Percentiles rank a stretch among this genome's conserved stretches.
phyloP scores from a whole-genome alignment of 1,140 invertebrate species.

The Zaprionus gabonicus region DNA sequence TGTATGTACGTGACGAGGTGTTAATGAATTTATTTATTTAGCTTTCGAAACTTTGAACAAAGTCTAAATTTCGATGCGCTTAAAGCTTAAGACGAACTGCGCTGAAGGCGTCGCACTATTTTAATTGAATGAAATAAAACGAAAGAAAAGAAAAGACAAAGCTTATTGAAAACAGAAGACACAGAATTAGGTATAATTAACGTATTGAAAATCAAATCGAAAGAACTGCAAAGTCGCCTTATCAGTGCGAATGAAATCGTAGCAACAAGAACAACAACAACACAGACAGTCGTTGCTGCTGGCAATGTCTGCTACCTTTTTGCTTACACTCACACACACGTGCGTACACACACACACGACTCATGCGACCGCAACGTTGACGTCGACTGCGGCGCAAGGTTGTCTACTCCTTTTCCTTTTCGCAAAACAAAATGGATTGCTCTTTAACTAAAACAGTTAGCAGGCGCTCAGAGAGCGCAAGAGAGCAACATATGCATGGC shows the following conservation, averaged over 20 bases:
- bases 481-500: slow-evolving; percentile 17
- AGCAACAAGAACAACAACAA: background rate
- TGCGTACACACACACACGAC: background rate
- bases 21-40: slow-evolving; percentile 31
- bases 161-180: slow-evolving; percentile 3
- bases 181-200: background rate
- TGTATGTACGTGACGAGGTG: slow-evolving; percentile 1
- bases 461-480: slow-evolving; percentile 59
- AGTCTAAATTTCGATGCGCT: slow-evolving; percentile 64
- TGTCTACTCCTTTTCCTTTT: slow-evolving; percentile 77
- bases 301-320: slow-evolving; percentile 23
- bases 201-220: background rate
- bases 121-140: slow-evolving; percentile 10
- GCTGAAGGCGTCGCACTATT: background rate
- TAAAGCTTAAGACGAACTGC: slow-evolving; percentile 62
- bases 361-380: slow-evolving; percentile 26
- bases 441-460: slow-evolving; percentile 84
- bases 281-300: background rate
- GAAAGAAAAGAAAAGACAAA: slow-evolving; percentile 4
- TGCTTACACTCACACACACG: slow-evolving; percentile 16
- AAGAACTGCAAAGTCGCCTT: background rate
- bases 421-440: slow-evolving; percentile 84
- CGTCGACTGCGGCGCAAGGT: slow-evolving; percentile 36
- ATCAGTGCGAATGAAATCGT: background rate
- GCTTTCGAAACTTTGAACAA: slow-evolving; percentile 60